Evolutionary conservation across 2,113 vertebrate species (phyloP).

Genomic region (Motacilla alba): DNA sequence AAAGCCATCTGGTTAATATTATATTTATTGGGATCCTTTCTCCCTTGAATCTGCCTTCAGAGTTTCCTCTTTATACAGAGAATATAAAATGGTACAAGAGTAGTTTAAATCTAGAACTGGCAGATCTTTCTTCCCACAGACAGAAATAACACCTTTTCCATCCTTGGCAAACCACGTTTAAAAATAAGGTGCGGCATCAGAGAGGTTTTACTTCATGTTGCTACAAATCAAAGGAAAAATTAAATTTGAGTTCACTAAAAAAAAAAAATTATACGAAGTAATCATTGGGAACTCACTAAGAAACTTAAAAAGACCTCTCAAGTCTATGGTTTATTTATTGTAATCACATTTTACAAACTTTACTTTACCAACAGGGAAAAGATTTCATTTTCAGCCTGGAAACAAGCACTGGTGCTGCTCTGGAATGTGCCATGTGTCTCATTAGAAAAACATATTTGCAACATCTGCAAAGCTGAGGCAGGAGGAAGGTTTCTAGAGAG

Average conservation of each 20-base stretch:
- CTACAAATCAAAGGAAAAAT: not conserved
- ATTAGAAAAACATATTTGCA: not conserved
- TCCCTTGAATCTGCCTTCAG: not conserved
- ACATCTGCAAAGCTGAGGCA: not conserved
- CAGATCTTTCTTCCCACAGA: not conserved
- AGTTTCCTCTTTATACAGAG: not conserved
- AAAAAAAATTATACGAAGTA: not conserved
- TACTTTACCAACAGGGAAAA: conserved; percentile 24
- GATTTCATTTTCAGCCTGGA: conserved; percentile 44
- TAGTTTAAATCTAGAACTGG: not conserved
- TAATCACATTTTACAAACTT: conserved; percentile 17
- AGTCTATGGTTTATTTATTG: conserved; percentile 18
- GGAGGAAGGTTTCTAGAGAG: not conserved
- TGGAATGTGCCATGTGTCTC: conserved; percentile 15
- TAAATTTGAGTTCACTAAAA: not conserved
- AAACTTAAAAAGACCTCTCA: not conserved
- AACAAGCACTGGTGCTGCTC: conserved; percentile 51
- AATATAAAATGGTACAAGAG: not conserved
- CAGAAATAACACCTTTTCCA: not conserved
- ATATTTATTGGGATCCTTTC: conserved; percentile 11
- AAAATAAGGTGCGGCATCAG: not conserved
- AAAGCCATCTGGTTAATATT: conserved; percentile 37
- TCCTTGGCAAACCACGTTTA: not conserved
- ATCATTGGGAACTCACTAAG: not conserved
- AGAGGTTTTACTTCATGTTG: not conserved